Evolutionary conservation across 2,888 invertebrate species (phyloP), one percentile per base, ranked within the genome.

Genomic region (Oxyscelio sp.): DNA sequence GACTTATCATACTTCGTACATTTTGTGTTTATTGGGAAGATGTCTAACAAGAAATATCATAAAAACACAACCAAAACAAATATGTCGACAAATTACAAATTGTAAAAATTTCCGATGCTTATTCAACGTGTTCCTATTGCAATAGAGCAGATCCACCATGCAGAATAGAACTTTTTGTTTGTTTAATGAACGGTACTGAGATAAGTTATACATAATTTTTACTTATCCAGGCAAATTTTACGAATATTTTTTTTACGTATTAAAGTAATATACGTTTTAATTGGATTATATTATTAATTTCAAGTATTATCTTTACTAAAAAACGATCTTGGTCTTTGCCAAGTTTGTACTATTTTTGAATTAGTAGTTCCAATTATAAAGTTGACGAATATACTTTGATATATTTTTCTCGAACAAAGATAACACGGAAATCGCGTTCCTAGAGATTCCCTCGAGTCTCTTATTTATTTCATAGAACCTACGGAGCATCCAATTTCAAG

Each of bases 81-180:
- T 54, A n/a, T 68, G 54, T 34, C 56, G n/a, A 52, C 52, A 50
- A 77, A 77, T 68, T 59, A 43, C 31, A 17, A 63, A 58, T 48
- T 70, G 15, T 58, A 70, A 5, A 73, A 45, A 27, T 59, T 58
- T 71, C 27, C 34, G 15, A 50, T 24, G 24, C 19, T 73, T 31
- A 59, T 70, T 65, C 43, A 73, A 65, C 43, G 73, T 80, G 73
- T 80, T 80, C 80, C 80, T 80, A 80, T 27, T 59, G 59, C 59
- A 66, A 58, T 24, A 70, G 54, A 74, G 31, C 63, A 58, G 22
- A 68, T 43, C 21, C 6, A 52, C 5, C 38, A 34, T 4, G 15
- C 43, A 43, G 15, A 34, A 58, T 34, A 58, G 8, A 4, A 54
- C 6, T 45, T 45, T 13, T 45, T n/a, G n/a, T n/a, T 45, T 45